A percentile compares a stretch with the other conserved stretches of the same genome.
These are phyloP conservation scores for Drosophila triauraria DNA, from an alignment of 1,140 invertebrate species.

Conservation along the genomic window DNA sequence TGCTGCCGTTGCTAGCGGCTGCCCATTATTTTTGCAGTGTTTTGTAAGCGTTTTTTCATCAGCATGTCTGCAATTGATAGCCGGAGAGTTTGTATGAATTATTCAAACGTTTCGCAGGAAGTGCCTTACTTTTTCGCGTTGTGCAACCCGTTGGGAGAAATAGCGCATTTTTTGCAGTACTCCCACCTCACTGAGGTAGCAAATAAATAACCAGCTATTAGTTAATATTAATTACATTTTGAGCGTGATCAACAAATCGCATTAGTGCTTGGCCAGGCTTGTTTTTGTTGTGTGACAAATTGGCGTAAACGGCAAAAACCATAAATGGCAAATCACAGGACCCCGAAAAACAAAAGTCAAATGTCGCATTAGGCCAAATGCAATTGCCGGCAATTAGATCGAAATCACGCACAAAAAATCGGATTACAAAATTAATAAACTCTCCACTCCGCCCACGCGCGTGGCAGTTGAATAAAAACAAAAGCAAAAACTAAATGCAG, in stretches of 20 bases:
- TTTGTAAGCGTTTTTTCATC: slow-evolving; percentile 52
- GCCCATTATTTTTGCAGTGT: slow-evolving; percentile 46
- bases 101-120: slow-evolving; percentile 47
- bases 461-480: slow-evolving; percentile 26
- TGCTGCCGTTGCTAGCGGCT: slow-evolving; percentile 11
- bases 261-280: slow-evolving; percentile 12
- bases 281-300: slow-evolving; percentile 28
- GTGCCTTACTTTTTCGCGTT: slow-evolving; percentile 43
- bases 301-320: slow-evolving; percentile 27
- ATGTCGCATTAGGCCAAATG: slow-evolving; percentile 63
- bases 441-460: slow-evolving; percentile 36
- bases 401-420: slow-evolving; percentile 34
- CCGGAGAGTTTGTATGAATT: slow-evolving; percentile 44
- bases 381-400: slow-evolving; percentile 71
- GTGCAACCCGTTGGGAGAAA: slow-evolving; percentile 31
- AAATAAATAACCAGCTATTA: slow-evolving; percentile 19
- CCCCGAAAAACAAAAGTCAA: slow-evolving; percentile 23
- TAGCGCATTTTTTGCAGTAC: background rate
- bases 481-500: slow-evolving; percentile 47
- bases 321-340: slow-evolving; percentile 40
- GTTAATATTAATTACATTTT: slow-evolving; percentile 53
- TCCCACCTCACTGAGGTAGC: background rate
- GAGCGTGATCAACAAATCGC: slow-evolving; percentile 47
- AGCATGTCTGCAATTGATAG: slow-evolving; percentile 50
- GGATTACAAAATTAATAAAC: slow-evolving; percentile 70